Evolutionary conservation across 2,113 vertebrate species (phyloP).

Genomic region (Nothobranchius furzeri): DNA sequence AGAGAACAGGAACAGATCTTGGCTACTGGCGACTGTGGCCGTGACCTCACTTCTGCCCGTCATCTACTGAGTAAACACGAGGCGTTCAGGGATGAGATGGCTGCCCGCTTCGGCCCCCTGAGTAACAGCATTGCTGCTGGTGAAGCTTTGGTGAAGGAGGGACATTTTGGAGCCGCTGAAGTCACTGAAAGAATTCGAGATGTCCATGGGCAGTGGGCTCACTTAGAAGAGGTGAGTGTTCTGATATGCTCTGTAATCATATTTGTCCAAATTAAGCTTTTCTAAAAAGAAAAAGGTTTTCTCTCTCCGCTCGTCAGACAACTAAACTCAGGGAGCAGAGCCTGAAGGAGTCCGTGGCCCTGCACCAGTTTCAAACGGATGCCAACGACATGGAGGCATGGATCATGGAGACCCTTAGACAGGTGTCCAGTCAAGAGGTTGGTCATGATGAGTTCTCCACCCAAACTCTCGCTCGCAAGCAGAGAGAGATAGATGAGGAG

Average conservation of each 20-base stretch:
- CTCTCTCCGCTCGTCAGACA: conserved; percentile 53
- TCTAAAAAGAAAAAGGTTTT: conserved; percentile 7
- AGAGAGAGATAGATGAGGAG: conserved; percentile 91
- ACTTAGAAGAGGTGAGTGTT: conserved; percentile 80
- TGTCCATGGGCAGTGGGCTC: conserved; percentile 83
- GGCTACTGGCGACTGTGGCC: conserved; percentile 84
- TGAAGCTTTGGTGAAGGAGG: conserved; percentile 82
- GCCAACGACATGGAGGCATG: conserved; percentile 89
- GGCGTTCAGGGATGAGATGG: conserved; percentile 90
- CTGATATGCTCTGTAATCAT: background rate
- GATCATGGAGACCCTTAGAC: conserved; percentile 85
- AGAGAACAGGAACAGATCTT: conserved; percentile 91
- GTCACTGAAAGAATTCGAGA: conserved; percentile 81
- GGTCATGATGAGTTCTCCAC: conserved; percentile 93
- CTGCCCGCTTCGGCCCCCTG: conserved; percentile 86
- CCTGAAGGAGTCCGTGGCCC: conserved; percentile 83
- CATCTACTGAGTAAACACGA: conserved; percentile 90
- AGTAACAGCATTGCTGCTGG: conserved; percentile 85
- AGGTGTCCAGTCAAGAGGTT: conserved; percentile 88
- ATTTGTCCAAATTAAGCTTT: background rate
- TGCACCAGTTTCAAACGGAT: conserved; percentile 91
- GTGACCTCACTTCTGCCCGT: conserved; percentile 86
- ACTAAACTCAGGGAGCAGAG: conserved; percentile 81
- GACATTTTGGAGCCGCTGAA: conserved; percentile 82
- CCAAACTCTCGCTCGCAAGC: conserved; percentile 87